phyloP scores from a whole-genome alignment of 92 coral and sea anemone species.

The Epizoanthus fatuus region DNA sequence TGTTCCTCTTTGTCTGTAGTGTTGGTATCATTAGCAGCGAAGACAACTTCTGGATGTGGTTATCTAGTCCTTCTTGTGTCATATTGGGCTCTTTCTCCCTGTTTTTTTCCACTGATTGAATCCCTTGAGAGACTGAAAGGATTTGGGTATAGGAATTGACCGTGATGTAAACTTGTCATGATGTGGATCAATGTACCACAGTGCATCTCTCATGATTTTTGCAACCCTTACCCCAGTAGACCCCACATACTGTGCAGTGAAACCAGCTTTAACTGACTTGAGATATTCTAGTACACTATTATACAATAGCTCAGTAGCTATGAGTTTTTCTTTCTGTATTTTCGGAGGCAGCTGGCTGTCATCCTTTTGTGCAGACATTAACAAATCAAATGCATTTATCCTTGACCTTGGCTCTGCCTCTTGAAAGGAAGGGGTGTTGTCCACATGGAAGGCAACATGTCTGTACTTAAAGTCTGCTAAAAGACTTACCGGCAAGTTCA shows the following conservation, averaged over 20 bases:
- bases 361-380: constrained; percentile 4
- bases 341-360: neutral
- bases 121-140: neutral
- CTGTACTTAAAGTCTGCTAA: neutral
- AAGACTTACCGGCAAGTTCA: neutral
- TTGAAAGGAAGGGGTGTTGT: neutral
- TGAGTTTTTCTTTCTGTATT: constrained; percentile 4
- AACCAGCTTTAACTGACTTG: neutral
- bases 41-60: constrained; percentile 8
- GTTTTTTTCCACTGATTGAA: neutral
- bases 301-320: neutral
- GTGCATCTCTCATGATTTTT: neutral
- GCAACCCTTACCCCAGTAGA: neutral
- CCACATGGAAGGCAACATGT: neutral
- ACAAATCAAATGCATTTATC: neutral
- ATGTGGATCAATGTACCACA: constrained; percentile 6
- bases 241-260: neutral
- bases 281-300: neutral
- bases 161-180: constrained; percentile 1
- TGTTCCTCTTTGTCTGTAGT: constrained; percentile 12
- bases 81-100: constrained; percentile 1
- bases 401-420: neutral
- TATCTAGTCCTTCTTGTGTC: constrained; percentile 3
- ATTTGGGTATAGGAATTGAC: neutral
- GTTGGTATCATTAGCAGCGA: neutral